Evolutionary conservation across 2,797 vertebrate genomes (phyloP), one percentile per base, ranked within the genome.

Genomic region (Somateria mollissima): DNA sequence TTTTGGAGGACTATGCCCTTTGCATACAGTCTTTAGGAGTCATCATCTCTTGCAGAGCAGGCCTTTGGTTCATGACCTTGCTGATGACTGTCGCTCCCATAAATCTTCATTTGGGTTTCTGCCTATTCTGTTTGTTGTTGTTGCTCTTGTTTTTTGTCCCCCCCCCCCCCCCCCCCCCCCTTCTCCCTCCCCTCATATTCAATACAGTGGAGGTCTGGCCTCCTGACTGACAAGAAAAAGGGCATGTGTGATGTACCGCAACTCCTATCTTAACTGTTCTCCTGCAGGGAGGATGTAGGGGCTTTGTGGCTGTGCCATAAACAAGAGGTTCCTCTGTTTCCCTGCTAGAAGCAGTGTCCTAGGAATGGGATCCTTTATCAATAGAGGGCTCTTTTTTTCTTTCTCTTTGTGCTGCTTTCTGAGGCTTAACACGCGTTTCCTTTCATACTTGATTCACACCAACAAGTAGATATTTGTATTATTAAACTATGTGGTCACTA

Each of bases 221-320:
- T n/a, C 54, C 76, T 43, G 1, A 22, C 73, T 73, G 60, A 15
- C 21, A 43, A 21, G 60, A 69, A 70, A 53, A 6, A 45, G 11
- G 9, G 1, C 43, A 6, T 47, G 13, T 6, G 4, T 15, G 5
- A 17, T n/a, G 21, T 1, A 1, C 30, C 79, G 15, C n/a, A 82
- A 5, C 11, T 6, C 39, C 13, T 6, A 30, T 58, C 30, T 67
- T 51, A 37, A 37, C 41, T 13, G 10, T 62, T 14, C 13, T 71
- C 20, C 49, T 78, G 14, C 54, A 51, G 34, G 41, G 24, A 72
- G 25, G 30, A 30, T 66, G 19, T 30, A 66, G 28, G 45, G 14
- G 24, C 28, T 36, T 69, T 8, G 2, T 58, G 45, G n/a, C 20
- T 79, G 12, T 78, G 66, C 15, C 37, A 32, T 56, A 41, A 82